phyloP scores from a whole-genome alignment of 2,888 invertebrate genomes.

The Scaptomyza polygonia region DNA sequence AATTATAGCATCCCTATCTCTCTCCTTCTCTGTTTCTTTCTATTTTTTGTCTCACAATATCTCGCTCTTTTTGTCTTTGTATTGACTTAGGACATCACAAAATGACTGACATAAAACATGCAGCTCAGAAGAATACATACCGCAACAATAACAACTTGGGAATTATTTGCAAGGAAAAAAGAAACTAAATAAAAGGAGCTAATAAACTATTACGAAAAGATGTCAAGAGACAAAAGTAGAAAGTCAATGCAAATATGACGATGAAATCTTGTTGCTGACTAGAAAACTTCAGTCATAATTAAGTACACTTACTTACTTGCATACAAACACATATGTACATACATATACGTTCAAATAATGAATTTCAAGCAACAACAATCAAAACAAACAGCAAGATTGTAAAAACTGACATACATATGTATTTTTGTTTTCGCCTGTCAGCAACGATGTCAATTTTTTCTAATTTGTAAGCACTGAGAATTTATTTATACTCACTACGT shows the following conservation, averaged over 20 bases:
- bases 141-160: conserved; percentile 23
- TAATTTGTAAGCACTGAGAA: conserved; percentile 50
- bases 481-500: conserved; percentile 31
- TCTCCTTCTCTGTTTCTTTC: conserved; percentile 1
- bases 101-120: no score
- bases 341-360: conserved; percentile 41
- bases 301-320: conserved; percentile 29
- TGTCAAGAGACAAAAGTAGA: conserved; percentile 78
- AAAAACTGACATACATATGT: conserved; percentile 60
- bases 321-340: conserved; percentile 4
- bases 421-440: conserved; percentile 40
- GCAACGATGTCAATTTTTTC: conserved; percentile 36
- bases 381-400: conserved; percentile 6
- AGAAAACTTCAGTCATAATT: conserved; percentile 40
- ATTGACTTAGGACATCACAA: conserved; percentile 6
- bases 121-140: no score
- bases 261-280: conserved; percentile 45
- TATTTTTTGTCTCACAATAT: neutral
- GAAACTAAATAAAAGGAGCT: conserved; percentile 43
- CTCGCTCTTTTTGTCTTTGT: neutral
- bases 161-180: conserved; percentile 41
- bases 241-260: conserved; percentile 49
- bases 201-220: conserved; percentile 59
- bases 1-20: neutral
- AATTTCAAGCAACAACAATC: conserved; percentile 29